These are phyloP conservation scores for Chymomyza costata DNA, from an alignment of 1,140 invertebrate species.

Conservation along the genomic window DNA sequence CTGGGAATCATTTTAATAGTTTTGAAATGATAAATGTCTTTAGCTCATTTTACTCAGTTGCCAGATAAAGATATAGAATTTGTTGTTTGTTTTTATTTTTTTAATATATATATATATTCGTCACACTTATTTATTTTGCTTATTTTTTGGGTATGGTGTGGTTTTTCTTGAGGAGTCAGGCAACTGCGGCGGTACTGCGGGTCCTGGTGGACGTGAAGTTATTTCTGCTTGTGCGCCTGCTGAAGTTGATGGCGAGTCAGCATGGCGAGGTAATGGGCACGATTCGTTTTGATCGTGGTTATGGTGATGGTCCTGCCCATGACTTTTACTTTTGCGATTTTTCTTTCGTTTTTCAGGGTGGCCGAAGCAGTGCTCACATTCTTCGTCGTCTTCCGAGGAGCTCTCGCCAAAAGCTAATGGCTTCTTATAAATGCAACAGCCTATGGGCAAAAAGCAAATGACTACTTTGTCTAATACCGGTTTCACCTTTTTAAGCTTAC, in stretches of 20 bases:
- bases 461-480: too few species aligned
- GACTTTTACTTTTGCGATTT: constrained; percentile 45
- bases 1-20: too few species aligned
- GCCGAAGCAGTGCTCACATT: constrained; percentile 90
- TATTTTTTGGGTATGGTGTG: constrained; percentile 8
- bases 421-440: constrained; percentile 93
- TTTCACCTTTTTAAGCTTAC: constrained; percentile 81
- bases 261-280: not conserved
- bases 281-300: constrained; percentile 1
- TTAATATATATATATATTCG: constrained; percentile 17
- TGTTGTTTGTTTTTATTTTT: constrained; percentile 5
- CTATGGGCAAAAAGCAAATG: too few species aligned
- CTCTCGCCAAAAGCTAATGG: constrained; percentile 87
- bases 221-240: constrained; percentile 7
- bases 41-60: not conserved
- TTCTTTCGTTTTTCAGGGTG: constrained; percentile 85
- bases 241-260: constrained; percentile 40
- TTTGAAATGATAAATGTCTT: too few species aligned
- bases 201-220: not conserved
- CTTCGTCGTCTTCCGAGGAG: constrained; percentile 85
- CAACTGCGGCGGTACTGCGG: not conserved
- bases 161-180: constrained; percentile 1
- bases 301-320: constrained; percentile 15
- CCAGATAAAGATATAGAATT: constrained; percentile 5
- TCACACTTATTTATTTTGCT: too few species aligned